These are phyloP conservation scores for Dione vanillae DNA, from an alignment of 2,888 invertebrate genomes.

Conservation along the genomic window DNA sequence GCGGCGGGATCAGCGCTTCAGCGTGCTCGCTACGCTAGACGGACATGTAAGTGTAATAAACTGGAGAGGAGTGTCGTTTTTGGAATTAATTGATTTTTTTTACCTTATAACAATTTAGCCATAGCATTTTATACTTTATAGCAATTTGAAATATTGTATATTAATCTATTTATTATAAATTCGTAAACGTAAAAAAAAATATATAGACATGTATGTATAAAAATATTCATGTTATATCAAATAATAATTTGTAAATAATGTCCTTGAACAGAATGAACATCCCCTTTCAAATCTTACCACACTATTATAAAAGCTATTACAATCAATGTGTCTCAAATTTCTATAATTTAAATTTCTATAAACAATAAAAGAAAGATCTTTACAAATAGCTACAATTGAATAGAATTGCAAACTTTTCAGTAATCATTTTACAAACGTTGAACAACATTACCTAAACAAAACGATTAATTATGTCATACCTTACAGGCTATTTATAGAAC, in stretches of 20 bases:
- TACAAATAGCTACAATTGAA: slow-evolving; percentile 12
- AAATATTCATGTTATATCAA: no score
- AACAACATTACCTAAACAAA: slow-evolving; percentile 42
- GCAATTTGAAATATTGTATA: no score
- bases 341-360: no score
- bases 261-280: background rate
- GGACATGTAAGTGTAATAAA: slow-evolving; percentile 35
- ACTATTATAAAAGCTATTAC: background rate
- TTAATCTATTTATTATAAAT: no score
- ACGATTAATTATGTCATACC: slow-evolving; percentile 61
- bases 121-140: no score
- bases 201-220: no score
- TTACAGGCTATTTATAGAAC: slow-evolving; percentile 67
- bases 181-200: no score
- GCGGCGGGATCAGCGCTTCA: slow-evolving; percentile 65
- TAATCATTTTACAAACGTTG: slow-evolving; percentile 24
- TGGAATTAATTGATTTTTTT: no score
- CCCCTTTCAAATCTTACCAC: background rate
- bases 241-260: background rate
- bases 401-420: slow-evolving; percentile 15
- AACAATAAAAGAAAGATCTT: slow-evolving; percentile 3
- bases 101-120: no score
- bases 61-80: slow-evolving; percentile 31
- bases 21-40: slow-evolving; percentile 38
- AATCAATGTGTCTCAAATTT: background rate